Evolutionary conservation across 2,888 invertebrate genomes (phyloP).

Genomic region (Agapostemon virescens): DNA sequence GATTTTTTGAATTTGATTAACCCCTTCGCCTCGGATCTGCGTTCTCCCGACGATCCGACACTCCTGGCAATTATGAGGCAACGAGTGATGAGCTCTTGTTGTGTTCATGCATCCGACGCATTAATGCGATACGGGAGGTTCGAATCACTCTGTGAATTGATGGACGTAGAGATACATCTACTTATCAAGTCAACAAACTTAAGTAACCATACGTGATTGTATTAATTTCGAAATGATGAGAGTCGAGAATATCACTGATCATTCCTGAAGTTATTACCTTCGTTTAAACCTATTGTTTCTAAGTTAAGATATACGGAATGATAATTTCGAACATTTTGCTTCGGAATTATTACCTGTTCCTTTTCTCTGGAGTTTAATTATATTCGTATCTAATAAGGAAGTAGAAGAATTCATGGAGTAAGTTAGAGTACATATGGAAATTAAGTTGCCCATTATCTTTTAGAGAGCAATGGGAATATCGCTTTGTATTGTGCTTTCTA

Average conservation of each 20-base stretch:
- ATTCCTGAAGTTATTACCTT: background rate
- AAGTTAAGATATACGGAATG: background rate
- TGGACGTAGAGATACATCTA: background rate
- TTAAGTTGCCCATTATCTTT: background rate
- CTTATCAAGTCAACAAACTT: background rate
- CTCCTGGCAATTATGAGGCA: background rate
- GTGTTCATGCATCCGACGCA: background rate
- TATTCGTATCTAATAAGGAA: background rate
- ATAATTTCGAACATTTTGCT: background rate
- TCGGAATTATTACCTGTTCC: background rate
- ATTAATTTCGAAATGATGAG: background rate
- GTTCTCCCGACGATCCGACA: background rate
- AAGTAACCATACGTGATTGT: background rate
- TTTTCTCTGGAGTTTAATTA: background rate
- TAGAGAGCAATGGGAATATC: background rate
- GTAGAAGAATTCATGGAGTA: background rate
- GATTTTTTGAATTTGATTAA: constrained; percentile 16
- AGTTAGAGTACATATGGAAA: background rate
- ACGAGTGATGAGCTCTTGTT: background rate
- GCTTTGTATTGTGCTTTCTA: too few species aligned
- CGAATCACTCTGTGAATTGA: background rate
- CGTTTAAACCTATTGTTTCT: background rate
- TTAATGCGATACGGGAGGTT: background rate
- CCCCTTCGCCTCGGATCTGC: background rate
- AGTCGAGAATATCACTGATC: background rate